phyloP scores from a whole-genome alignment of 2,797 vertebrate genomes.

The Sandelia bainsii region DNA sequence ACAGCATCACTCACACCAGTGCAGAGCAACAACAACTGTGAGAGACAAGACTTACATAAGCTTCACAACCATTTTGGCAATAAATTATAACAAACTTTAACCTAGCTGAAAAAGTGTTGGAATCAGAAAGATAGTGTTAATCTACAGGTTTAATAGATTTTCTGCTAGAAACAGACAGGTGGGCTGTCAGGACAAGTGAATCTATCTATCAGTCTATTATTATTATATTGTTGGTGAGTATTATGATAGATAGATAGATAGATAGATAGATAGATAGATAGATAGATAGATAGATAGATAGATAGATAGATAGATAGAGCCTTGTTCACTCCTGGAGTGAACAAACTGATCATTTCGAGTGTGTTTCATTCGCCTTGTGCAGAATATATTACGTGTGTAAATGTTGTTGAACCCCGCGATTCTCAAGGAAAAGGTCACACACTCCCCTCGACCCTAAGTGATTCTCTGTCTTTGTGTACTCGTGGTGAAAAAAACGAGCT shows the following conservation, averaged over 20 bases:
- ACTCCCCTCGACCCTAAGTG: conserved; percentile 89
- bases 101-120: not conserved
- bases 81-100: not conserved
- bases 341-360: conserved; percentile 80
- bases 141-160: not conserved
- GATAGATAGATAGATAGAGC: conserved; percentile 38
- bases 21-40: not conserved
- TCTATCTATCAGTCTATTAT: not conserved
- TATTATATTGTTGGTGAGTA: too few relatives aligned
- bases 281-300: conserved; percentile 26
- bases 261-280: conserved; percentile 3
- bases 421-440: conserved; percentile 88
- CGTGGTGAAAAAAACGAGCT: conserved; percentile 82
- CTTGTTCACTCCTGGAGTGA: conserved; percentile 49
- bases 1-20: not conserved
- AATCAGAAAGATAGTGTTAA: not conserved
- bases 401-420: conserved; percentile 88
- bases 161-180: conserved; percentile 14
- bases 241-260: not conserved
- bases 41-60: not conserved
- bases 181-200: conserved; percentile 13
- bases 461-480: conserved; percentile 86
- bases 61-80: not conserved
- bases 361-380: conserved; percentile 84
- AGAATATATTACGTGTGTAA: conserved; percentile 90